Evolutionary conservation across 2,797 vertebrate species (phyloP).

Genomic region (Argya squamiceps): DNA sequence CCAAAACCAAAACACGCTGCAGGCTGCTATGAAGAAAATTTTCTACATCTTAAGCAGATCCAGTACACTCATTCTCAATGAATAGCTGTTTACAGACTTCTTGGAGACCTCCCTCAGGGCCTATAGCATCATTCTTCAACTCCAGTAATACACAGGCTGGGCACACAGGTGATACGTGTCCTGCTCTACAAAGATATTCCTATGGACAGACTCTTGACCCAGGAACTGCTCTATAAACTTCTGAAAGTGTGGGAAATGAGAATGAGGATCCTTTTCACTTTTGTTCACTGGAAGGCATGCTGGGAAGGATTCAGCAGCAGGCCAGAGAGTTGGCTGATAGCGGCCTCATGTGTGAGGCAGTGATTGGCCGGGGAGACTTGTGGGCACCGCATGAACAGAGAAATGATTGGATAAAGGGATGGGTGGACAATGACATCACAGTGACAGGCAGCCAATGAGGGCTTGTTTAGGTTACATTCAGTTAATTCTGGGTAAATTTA

Average conservation of each 20-base stretch:
- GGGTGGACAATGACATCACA: fast-evolving
- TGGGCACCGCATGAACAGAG: not conserved
- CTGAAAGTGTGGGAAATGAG: not conserved
- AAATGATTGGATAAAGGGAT: not conserved
- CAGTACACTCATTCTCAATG: not conserved
- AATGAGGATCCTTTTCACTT: not conserved
- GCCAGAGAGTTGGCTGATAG: too few relatives aligned
- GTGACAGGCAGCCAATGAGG: not conserved
- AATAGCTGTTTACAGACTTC: not conserved
- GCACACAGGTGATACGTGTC: not conserved
- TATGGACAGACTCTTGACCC: not conserved
- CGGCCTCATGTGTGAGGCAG: fast-evolving
- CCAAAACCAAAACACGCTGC: not conserved
- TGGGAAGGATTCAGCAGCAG: not conserved
- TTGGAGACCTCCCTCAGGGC: not conserved
- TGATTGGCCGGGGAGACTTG: too few relatives aligned
- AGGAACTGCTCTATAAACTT: not conserved
- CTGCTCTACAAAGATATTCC: not conserved
- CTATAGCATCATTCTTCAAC: not conserved
- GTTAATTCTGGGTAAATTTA: not conserved
- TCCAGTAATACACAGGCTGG: not conserved
- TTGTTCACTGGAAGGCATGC: not conserved
- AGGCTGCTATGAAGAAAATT: not conserved
- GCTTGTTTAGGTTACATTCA: too few relatives aligned
- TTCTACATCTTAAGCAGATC: not conserved